phyloP scores from a whole-genome alignment of 2,888 invertebrate species.

The Panorpa germanica region DNA sequence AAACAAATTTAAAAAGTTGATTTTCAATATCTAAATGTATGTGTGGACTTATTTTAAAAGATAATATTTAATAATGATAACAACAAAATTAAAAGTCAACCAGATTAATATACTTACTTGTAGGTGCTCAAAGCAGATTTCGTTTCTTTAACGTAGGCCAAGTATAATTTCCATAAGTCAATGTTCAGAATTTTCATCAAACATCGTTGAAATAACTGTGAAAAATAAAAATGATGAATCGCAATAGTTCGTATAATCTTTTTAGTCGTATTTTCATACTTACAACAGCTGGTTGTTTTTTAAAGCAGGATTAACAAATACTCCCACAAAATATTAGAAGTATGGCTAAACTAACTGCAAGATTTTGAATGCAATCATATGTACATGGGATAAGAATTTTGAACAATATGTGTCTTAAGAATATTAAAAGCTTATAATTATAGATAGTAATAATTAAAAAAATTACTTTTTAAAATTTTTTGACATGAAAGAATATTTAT shows the following conservation, averaged over 20 bases:
- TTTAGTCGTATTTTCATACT: constrained; percentile 23
- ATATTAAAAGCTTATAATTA: too few relatives aligned
- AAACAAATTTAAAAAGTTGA: constrained; percentile 7
- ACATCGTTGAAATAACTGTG: constrained; percentile 92
- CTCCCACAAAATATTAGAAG: neutral
- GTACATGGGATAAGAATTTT: too few relatives aligned
- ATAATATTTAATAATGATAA: constrained; percentile 1
- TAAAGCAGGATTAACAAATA: constrained; percentile 10
- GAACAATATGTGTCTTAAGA: too few relatives aligned
- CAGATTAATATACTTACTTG: constrained; percentile 64
- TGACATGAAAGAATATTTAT: too few relatives aligned
- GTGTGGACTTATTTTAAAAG: constrained; percentile 3
- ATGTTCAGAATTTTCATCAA: constrained; percentile 97
- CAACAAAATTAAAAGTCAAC: neutral
- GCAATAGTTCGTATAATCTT: too few relatives aligned
- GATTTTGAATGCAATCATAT: too few relatives aligned
- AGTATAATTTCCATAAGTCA: constrained; percentile 95
- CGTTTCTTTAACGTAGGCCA: constrained; percentile 96
- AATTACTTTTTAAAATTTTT: too few relatives aligned
- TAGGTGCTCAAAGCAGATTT: constrained; percentile 82
- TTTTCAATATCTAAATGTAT: constrained; percentile 1
- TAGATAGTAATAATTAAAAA: too few relatives aligned
- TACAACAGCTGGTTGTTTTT: constrained; percentile 16
- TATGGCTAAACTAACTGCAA: too few relatives aligned
- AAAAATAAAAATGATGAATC: constrained; percentile 22